These are phyloP conservation scores for Coendou prehensilis DNA, from an alignment of 2,797 vertebrate genomes.

Conservation along the genomic window DNA sequence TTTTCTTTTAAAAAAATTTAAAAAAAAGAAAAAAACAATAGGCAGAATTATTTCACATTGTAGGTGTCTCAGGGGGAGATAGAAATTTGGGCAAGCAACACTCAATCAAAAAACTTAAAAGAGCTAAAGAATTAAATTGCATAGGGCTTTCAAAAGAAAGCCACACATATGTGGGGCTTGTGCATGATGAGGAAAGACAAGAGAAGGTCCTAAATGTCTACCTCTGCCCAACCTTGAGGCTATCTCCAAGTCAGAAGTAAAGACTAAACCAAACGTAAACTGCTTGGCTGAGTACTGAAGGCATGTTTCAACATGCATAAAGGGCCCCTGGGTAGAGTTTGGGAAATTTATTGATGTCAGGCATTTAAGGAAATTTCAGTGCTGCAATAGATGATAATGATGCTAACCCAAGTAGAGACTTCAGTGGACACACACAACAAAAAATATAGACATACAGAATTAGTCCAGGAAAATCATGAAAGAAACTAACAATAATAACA, in stretches of 20 bases:
- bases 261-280: not conserved
- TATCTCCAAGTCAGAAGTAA: not conserved
- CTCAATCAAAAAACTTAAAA: constrained; percentile 37
- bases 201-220: not conserved
- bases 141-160: not conserved
- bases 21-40: constrained; percentile 43
- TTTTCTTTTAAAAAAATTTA: too few species aligned
- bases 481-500: not conserved
- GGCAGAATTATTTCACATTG: constrained; percentile 25
- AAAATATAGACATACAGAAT: not conserved
- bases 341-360: not conserved
- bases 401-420: not conserved
- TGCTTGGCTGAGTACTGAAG: not conserved
- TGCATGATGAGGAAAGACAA: not conserved
- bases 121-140: constrained; percentile 29
- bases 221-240: not conserved
- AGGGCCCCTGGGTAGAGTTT: not conserved
- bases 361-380: not conserved
- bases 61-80: not conserved
- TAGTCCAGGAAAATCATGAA: constrained; percentile 49
- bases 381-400: not conserved
- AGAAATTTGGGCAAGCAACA: constrained; percentile 31
- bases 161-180: not conserved
- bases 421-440: not conserved
- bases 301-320: fast-evolving